Base-by-base conservation (phyloP, 2,797 vertebrate species). In the Poeciliopsis paucimaculata region DNA sequence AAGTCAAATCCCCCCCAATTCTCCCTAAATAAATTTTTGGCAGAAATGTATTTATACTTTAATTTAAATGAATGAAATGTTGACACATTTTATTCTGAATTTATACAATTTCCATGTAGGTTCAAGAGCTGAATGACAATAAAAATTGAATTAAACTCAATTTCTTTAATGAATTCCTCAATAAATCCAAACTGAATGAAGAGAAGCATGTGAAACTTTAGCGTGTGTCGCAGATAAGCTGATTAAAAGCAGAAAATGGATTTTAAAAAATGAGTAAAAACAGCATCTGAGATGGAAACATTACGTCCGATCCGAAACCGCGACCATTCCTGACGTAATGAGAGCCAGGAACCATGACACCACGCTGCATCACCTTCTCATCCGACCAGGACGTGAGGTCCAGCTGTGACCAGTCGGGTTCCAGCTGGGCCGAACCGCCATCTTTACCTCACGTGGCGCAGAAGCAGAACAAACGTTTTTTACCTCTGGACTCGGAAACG, bases 401-500 rank as follows among this genome's bases (percentile, higher is more conserved):
- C 23, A 23, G 28, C 55, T 41, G 49, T 18, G 43, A 28, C 45
- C 78, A 64, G n/a, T 71, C 49, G 39, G 78, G 39, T 47, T 28
- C 31, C 41, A 41, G 64, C 79, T 18, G 49, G 28, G 31, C 36
- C 34, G 20, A 43, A 15, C 64, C n/a, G n/a, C 53, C 70, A 72
- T 46, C 46, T 51, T 46, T 46, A 39, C 46, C 60, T n/a, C 31
- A 2, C 16, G 45, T 26, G 18, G 43, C 0, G 66, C 18, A 13
- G 39, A 70, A 43, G 66, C 20, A 43, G 66, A 39, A 70, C 10
- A 9, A 70, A 41, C 23, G 26, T 43, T 43, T 26, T 28, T 77
- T 41, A 55, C 70, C 46, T 78, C 64, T 73, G 75, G 79, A 62
- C 68, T 45, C 53, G 26, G 18, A 72, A 75, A 75, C 36, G 26